Conservation (phyloP, 1,140 invertebrate genomes). For the Pseudomyrmex pallidus region DNA sequence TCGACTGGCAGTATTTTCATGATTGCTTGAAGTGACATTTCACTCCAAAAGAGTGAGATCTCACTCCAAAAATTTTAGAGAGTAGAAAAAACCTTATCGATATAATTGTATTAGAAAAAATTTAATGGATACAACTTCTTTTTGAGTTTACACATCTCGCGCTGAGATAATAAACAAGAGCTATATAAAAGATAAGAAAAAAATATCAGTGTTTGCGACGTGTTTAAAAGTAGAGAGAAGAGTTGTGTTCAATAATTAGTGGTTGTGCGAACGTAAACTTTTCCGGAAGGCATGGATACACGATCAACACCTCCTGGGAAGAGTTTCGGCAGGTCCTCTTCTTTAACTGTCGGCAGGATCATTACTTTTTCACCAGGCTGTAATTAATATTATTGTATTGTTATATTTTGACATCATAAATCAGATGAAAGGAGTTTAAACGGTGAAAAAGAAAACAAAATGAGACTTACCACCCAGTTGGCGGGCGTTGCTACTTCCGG, state of each 20-base stretch:
- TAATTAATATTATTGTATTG: conserved; percentile 69
- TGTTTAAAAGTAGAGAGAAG: neutral
- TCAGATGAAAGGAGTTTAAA: neutral
- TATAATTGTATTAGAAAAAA: conserved; percentile 20
- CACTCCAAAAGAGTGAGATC: no score
- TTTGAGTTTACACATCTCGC: neutral
- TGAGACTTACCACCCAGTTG: conserved; percentile 91
- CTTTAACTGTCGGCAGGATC: conserved; percentile 91
- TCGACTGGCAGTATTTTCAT: no score
- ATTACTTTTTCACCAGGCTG: conserved; percentile 93
- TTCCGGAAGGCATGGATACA: conserved; percentile 91
- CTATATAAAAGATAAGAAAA: neutral
- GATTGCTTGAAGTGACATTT: no score
- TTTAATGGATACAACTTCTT: neutral
- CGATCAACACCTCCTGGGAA: conserved; percentile 91
- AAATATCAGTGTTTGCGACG: neutral
- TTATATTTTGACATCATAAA: neutral
- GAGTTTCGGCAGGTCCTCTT: conserved; percentile 89
- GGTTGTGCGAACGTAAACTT: conserved; percentile 92
- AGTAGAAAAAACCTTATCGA: neutral
- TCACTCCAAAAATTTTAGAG: no score
- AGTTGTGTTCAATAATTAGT: conserved; percentile 86
- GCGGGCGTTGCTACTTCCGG: conserved; percentile 93
- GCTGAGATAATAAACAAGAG: neutral
- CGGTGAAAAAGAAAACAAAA: neutral